Percentiles rank a stretch among this genome's conserved stretches.
phyloP scores from a whole-genome alignment of 2,797 vertebrate genomes.

The Acipenser transmontanus region DNA sequence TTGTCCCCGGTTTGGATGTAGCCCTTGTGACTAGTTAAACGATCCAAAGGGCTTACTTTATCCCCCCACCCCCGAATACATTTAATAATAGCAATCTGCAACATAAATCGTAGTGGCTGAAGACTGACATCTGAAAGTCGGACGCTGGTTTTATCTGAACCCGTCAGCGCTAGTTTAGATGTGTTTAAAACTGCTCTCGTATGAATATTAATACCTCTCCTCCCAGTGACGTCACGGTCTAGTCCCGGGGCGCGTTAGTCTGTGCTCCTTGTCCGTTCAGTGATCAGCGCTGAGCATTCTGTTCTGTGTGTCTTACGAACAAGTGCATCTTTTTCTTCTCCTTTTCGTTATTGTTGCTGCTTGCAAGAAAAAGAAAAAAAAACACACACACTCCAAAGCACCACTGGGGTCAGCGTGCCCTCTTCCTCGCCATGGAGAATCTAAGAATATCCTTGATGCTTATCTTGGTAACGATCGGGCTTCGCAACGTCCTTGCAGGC shows the following conservation, averaged over 20 bases:
- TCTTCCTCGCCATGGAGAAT: conserved; percentile 38
- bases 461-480: conserved; percentile 49
- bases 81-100: too few species aligned
- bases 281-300: conserved; percentile 10
- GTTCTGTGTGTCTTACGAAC: not conserved
- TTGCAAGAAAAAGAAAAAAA: conserved; percentile 13
- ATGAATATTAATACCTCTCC: conserved; percentile 23
- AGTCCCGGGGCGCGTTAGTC: conserved; percentile 23
- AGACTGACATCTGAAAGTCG: too few species aligned
- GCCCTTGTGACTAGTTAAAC: too few species aligned
- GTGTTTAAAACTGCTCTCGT: conserved; percentile 12
- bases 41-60: too few species aligned
- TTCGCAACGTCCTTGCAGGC: conserved; percentile 58
- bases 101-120: too few species aligned
- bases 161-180: conserved; percentile 3
- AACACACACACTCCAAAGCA: too few species aligned
- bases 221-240: conserved; percentile 56
- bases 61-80: too few species aligned
- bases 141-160: too few species aligned
- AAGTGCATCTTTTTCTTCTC: conserved; percentile 8
- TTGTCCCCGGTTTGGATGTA: too few species aligned
- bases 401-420: conserved; percentile 18
- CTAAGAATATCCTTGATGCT: conserved; percentile 40
- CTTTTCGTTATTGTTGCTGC: too few species aligned
- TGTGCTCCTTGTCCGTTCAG: conserved; percentile 18